phyloP scores from a whole-genome alignment of 2,797 vertebrate genomes.

The Gymnocypris eckloni region DNA sequence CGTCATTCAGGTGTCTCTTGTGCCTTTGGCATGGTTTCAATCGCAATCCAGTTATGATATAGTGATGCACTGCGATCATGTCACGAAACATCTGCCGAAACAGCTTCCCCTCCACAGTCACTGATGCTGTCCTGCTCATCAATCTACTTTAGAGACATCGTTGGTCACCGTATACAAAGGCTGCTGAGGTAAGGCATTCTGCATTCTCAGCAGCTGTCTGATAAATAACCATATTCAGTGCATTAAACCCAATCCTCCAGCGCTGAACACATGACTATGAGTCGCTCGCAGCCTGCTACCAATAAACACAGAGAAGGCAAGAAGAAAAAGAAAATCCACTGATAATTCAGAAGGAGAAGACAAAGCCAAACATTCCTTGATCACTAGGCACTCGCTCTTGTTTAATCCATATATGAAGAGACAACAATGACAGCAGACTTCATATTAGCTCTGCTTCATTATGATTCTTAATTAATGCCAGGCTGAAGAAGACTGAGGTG shows the following conservation, averaged over 20 bases:
- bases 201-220: neutral
- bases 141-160: slow-evolving; percentile 12
- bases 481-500: slow-evolving; percentile 30
- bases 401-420: neutral
- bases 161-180: slow-evolving; percentile 8
- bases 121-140: neutral
- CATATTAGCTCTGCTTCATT: slow-evolving; percentile 47
- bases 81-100: neutral
- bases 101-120: neutral
- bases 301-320: neutral
- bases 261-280: neutral
- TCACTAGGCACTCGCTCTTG: neutral
- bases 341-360: slow-evolving; percentile 10
- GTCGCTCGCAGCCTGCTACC: neutral
- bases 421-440: slow-evolving; percentile 33
- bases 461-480: slow-evolving; percentile 46
- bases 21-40: neutral
- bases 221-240: slow-evolving; percentile 27
- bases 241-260: slow-evolving; percentile 5
- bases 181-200: slow-evolving; percentile 22
- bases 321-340: neutral
- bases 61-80: neutral
- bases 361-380: neutral
- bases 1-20: neutral
- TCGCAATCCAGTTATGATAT: neutral